phyloP scores from a whole-genome alignment of 2,113 vertebrate species.

The mouse (Mus musculus) region GRCm39 chr10:53999501-54000000 shows the following conservation, averaged over 20 bases:
- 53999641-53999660: not conserved
- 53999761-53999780: accelerated
- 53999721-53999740: not conserved
- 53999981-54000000: not conserved
- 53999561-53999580: not conserved
- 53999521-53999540: not conserved
- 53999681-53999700: not conserved
- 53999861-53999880: not conserved
- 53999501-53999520: not conserved
- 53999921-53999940: not conserved
- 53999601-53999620: not conserved
- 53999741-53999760: not conserved
- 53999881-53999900: not conserved
- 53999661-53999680: not conserved
- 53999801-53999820: not conserved
- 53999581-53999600: not conserved
- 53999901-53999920: not conserved
- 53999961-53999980: not conserved
- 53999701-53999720: not conserved
- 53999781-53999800: not conserved
- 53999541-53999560: not conserved
- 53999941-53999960: not conserved
- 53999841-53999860: not conserved
- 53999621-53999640: not conserved
- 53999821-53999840: not conserved